phyloP scores from a whole-genome alignment of 1,140 invertebrate species.

The Meteorus sp. region DNA sequence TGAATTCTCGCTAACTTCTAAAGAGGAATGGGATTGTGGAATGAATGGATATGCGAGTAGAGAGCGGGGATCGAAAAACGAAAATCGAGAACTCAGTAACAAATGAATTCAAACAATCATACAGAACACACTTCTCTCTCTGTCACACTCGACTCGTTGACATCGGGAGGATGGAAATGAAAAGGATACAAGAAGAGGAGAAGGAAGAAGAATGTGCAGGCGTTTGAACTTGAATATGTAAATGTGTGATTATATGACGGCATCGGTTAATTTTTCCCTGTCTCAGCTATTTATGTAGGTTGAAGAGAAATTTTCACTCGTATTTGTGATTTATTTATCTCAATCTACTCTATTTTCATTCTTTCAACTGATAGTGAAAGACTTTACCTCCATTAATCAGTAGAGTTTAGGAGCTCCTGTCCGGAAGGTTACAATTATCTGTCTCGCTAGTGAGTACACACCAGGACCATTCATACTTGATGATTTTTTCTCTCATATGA shows the following conservation, averaged over 20 bases:
- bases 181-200: too few relatives aligned
- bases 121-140: background rate
- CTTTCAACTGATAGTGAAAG: conserved; percentile 1
- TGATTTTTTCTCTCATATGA: background rate
- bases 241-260: background rate
- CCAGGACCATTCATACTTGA: conserved; percentile 18
- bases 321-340: conserved; percentile 6
- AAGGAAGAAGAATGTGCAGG: too few relatives aligned
- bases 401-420: too few relatives aligned
- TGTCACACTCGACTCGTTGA: too few relatives aligned
- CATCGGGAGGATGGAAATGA: too few relatives aligned
- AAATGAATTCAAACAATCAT: conserved; percentile 31
- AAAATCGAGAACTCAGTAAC: too few relatives aligned
- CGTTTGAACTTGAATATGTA: too few relatives aligned
- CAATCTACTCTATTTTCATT: conserved; percentile 3
- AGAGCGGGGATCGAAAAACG: too few relatives aligned
- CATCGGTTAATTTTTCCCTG: background rate
- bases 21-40: conserved; percentile 15
- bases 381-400: conserved; percentile 29
- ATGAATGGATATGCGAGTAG: conserved; percentile 11
- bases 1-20: background rate
- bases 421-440: background rate
- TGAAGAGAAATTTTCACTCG: too few relatives aligned
- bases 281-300: too few relatives aligned
- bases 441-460: too few relatives aligned